phyloP scores from a whole-genome alignment of 2,797 vertebrate species.

The Anguilla marmorata region DNA sequence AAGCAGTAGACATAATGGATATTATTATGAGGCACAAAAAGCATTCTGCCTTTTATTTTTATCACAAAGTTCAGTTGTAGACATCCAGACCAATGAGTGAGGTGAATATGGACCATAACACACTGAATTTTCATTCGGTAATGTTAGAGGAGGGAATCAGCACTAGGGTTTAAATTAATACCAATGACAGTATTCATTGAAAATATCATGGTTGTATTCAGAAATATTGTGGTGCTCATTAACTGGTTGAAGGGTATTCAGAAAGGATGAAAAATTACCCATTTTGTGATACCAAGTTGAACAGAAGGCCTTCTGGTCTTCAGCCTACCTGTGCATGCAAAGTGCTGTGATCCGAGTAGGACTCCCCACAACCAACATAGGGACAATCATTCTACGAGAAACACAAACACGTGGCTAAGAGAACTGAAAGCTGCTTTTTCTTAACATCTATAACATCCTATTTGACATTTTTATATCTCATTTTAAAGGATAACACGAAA shows the following conservation, averaged over 20 bases:
- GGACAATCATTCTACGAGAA: constrained; percentile 81
- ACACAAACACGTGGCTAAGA: neutral
- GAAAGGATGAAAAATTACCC: neutral
- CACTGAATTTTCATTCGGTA: neutral
- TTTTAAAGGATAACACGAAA: neutral
- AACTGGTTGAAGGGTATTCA: neutral
- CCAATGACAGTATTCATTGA: neutral
- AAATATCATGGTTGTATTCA: constrained; percentile 2
- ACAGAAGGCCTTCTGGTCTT: neutral
- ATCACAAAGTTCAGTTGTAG: neutral
- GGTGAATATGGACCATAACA: neutral
- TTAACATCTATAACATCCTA: neutral
- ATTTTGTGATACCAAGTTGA: neutral
- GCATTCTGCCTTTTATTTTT: neutral
- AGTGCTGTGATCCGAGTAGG: constrained; percentile 94
- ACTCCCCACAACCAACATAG: constrained; percentile 96
- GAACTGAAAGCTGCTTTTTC: neutral
- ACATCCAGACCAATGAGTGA: neutral
- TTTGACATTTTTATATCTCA: neutral
- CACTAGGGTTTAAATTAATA: neutral
- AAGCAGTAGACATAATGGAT: neutral
- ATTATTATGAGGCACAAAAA: neutral
- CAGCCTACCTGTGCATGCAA: constrained; percentile 89
- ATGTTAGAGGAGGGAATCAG: neutral
- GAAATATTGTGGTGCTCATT: neutral